Evolutionary conservation across 2,888 invertebrate species (phyloP).

Genomic region (Steinernema scapterisci): DNA sequence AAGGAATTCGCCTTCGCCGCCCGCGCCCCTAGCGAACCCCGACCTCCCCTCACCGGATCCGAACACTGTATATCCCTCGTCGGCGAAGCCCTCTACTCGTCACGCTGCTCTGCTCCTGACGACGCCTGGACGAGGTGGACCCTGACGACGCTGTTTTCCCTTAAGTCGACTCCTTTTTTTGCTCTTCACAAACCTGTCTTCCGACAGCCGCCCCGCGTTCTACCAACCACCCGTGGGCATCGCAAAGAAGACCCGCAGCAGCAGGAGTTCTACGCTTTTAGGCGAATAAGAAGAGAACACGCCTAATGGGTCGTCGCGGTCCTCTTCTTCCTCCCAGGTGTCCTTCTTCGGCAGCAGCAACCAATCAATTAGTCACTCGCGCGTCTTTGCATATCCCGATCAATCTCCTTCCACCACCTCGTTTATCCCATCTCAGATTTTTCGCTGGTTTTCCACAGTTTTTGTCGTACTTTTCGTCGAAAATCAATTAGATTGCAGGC

Average conservation of each 20-base stretch:
- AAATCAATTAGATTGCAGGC: not conserved
- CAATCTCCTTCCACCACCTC: not conserved
- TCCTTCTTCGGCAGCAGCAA: slow-evolving; percentile 1
- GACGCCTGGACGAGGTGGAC: no score
- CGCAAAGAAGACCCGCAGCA: not conserved
- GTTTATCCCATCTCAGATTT: not conserved
- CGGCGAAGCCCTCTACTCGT: not conserved
- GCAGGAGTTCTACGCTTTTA: no score
- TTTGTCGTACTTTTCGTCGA: not conserved
- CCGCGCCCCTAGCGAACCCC: not conserved
- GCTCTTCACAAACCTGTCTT: slow-evolving; percentile 1
- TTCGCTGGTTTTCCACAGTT: not conserved
- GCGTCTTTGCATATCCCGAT: slow-evolving; percentile 10
- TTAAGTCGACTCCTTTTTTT: not conserved
- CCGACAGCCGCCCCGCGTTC: not conserved
- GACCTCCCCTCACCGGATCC: not conserved
- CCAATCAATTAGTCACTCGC: not conserved
- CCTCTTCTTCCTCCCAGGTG: not conserved
- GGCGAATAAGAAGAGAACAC: no score
- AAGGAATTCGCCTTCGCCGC: slow-evolving; percentile 15
- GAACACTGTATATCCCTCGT: slow-evolving; percentile 29
- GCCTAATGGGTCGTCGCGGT: not conserved
- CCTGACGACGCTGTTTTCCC: slow-evolving; percentile 4
- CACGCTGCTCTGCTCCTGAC: not conserved
- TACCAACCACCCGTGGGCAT: slow-evolving; percentile 2